These are phyloP conservation scores for Stichopus horrens DNA, from an alignment of 53 echinoderm and acorn worm genomes.

Conservation along the genomic window DNA sequence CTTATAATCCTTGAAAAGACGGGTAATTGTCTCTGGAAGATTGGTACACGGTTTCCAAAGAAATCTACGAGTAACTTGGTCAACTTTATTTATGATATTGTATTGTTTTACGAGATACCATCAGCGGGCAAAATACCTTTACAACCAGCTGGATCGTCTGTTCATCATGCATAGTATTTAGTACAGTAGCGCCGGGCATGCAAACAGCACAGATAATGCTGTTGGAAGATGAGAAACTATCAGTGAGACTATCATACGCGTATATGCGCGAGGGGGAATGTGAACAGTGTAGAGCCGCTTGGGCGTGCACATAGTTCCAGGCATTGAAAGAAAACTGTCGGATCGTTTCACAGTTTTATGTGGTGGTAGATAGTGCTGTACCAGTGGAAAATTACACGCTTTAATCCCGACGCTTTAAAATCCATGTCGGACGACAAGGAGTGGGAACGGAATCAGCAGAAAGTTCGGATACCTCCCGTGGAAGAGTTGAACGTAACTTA, in stretches of 20 bases:
- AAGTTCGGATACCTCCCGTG: too few relatives aligned
- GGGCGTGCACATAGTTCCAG: neutral
- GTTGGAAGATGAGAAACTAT: neutral
- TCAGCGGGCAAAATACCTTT: neutral
- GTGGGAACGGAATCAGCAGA: neutral
- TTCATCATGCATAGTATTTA: neutral
- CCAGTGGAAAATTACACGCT: neutral
- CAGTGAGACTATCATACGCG: neutral
- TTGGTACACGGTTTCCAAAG: neutral
- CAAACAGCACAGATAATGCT: neutral
- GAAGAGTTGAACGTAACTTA: too few relatives aligned
- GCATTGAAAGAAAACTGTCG: neutral
- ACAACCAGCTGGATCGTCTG: constrained; percentile 13
- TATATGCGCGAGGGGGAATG: neutral
- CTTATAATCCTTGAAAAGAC: constrained; percentile 4
- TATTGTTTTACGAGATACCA: neutral
- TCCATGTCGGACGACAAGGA: neutral
- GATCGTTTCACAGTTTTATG: neutral
- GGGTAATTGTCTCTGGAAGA: neutral
- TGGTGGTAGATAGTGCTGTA: neutral
- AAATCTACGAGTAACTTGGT: neutral
- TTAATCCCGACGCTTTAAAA: neutral
- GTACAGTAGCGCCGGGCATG: neutral
- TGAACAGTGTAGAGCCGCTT: neutral
- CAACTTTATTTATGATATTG: neutral